Evolutionary conservation across 2,113 vertebrate genomes (phyloP), one percentile per base, ranked within the genome.

Genomic region (Pluvialis apricaria): DNA sequence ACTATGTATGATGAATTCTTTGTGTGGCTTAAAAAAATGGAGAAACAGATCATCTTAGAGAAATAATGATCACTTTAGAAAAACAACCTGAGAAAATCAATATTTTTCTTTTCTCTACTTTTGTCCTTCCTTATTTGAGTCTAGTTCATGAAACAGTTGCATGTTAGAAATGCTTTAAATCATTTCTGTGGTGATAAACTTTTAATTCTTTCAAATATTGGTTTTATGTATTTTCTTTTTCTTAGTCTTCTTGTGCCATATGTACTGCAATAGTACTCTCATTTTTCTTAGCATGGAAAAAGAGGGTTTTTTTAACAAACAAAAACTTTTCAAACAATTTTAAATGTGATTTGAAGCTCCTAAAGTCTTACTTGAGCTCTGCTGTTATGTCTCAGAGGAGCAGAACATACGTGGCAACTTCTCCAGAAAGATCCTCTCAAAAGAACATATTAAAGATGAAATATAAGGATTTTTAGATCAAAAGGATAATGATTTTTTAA

Each of bases 361-460:
- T 86, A 22, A 97, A 97, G 87, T 82, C 88, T 97, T 95, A 38
- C 58, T 95, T 87, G 80, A 97, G 72, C 75, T 97, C 95, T 69
- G 18, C 95, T 96, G 86, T 93, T 97, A 80, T 51, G 73, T 98
- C 98, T 98, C 97, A 11, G 29, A 97, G 98, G 98, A 98, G 62
- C 82, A 94, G 97, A 98, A 97, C 81, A 95, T 93, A 96, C 79
- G 18, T 97, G 97, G 94, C 96, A 97, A 96, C 94, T 97, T 97
- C 96, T 98, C 97, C 95, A 97, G 96, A 97, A 98, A 98, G 95
- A 94, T 78, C 75, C 92, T 97, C 95, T 97, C 93, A 86, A 97
- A 97, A 98, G 97, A 98, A 98, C 93, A n/a, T 98, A 98, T 98
- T 98, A 98, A 98, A 98, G 97, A 98, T 98, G 96, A 98, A 98